These are phyloP conservation scores for Trachemys scripta DNA, from an alignment of 2,113 vertebrate genomes.

Conservation along the genomic window DNA sequence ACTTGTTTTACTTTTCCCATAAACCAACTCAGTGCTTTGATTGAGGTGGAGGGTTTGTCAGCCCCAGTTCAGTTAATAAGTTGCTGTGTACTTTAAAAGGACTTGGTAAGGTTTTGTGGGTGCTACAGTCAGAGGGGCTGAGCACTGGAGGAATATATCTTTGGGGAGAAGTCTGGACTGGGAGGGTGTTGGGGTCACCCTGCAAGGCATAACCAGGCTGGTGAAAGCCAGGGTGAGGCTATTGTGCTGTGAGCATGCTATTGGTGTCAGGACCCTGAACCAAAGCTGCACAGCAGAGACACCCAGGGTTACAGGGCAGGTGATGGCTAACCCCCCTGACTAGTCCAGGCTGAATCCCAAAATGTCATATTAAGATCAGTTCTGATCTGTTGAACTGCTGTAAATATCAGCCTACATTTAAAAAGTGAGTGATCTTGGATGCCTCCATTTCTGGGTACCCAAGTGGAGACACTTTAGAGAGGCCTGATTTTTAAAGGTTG, in stretches of 20 bases:
- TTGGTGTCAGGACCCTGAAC: not conserved
- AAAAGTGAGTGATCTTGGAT: not conserved
- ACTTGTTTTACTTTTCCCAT: no score
- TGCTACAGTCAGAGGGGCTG: no score
- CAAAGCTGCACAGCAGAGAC: not conserved
- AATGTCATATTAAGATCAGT: not conserved
- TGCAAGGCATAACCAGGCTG: not conserved
- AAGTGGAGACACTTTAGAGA: not conserved
- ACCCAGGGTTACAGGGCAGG: not conserved
- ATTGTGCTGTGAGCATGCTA: no score
- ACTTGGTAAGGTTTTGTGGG: no score
- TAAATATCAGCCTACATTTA: not conserved
- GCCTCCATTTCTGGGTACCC: accelerated
- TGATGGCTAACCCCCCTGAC: not conserved
- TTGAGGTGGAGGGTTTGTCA: no score
- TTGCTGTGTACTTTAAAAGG: no score
- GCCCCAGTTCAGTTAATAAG: no score
- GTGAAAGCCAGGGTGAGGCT: not conserved
- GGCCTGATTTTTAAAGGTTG: not conserved
- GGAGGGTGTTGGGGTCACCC: no score
- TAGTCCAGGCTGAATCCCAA: not conserved
- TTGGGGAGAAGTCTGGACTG: no score
- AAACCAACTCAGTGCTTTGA: no score
- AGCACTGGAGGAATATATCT: no score
- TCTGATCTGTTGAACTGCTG: not conserved